Percentiles rank a stretch among this genome's conserved stretches.
phyloP scores from a whole-genome alignment of 1,140 invertebrate genomes.

The Acromyrmex echinatior region DNA sequence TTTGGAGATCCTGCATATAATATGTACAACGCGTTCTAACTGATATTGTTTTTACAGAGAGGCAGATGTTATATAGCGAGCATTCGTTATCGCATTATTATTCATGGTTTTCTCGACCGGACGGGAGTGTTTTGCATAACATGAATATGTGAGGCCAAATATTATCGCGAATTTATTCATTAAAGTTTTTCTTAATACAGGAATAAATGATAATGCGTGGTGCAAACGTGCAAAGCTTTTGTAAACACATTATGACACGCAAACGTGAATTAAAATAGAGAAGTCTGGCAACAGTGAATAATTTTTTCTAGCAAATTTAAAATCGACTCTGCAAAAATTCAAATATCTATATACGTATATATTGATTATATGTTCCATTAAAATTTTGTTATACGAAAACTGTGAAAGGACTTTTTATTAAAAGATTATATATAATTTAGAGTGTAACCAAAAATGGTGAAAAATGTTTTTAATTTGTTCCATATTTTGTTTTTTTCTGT shows the following conservation, averaged over 20 bases:
- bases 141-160: conserved; percentile 50
- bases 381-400: background rate
- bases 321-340: background rate
- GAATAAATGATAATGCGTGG: conserved; percentile 48
- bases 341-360: background rate
- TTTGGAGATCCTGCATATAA: background rate
- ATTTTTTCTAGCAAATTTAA: background rate
- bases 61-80: conserved; percentile 33
- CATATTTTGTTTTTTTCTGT: background rate
- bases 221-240: conserved; percentile 29
- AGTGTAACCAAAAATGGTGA: conserved; percentile 16
- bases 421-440: background rate
- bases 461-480: background rate
- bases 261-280: background rate
- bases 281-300: background rate
- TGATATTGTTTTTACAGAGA: conserved; percentile 40
- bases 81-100: conserved; percentile 48
- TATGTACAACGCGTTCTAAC: conserved; percentile 14
- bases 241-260: background rate
- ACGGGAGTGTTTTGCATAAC: conserved; percentile 56
- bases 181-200: conserved; percentile 60
- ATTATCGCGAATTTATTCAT: conserved; percentile 62
- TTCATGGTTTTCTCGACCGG: conserved; percentile 49
- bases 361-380: background rate
- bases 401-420: background rate